phyloP scores from a whole-genome alignment of 2,113 vertebrate species.

The Chaenogobius annularis region DNA sequence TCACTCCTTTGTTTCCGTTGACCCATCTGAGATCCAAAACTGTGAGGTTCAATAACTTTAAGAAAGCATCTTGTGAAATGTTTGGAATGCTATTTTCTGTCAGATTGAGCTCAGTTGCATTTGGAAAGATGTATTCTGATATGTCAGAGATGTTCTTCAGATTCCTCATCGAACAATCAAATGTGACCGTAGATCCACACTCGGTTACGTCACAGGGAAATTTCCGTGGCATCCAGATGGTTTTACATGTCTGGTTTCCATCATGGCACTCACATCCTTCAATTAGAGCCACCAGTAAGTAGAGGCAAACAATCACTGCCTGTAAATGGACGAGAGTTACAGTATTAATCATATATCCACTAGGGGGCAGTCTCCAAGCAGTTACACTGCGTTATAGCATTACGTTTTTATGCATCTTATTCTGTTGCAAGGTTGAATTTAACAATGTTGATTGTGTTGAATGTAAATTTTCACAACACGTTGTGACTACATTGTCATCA shows the following conservation, averaged over 20 bases:
- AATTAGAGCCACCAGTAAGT: slow-evolving; percentile 33
- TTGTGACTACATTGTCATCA: not conserved
- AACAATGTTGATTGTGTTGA: not conserved
- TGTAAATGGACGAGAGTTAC: slow-evolving; percentile 45
- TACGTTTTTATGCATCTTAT: not conserved
- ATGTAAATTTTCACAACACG: not conserved
- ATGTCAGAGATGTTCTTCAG: slow-evolving; percentile 66
- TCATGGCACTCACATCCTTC: slow-evolving; percentile 1
- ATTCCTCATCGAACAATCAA: slow-evolving; percentile 61
- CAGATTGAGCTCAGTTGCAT: slow-evolving; percentile 69
- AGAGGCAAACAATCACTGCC: slow-evolving; percentile 48
- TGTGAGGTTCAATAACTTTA: slow-evolving; percentile 61
- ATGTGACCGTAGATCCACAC: slow-evolving; percentile 33
- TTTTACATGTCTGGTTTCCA: slow-evolving; percentile 29
- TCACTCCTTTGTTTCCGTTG: not conserved
- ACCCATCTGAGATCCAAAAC: slow-evolving; percentile 61
- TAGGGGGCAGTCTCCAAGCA: slow-evolving; percentile 36
- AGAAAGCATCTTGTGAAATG: slow-evolving; percentile 57
- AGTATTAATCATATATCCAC: slow-evolving; percentile 35
- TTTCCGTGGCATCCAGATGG: slow-evolving; percentile 40
- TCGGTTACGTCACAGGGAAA: slow-evolving; percentile 70
- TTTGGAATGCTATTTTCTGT: slow-evolving; percentile 72
- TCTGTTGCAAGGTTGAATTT: not conserved
- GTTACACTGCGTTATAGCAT: not conserved
- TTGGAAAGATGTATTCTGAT: slow-evolving; percentile 41